Evolutionary conservation across 2,888 invertebrate species (phyloP).

Genomic region (Caradrina kadenii): DNA sequence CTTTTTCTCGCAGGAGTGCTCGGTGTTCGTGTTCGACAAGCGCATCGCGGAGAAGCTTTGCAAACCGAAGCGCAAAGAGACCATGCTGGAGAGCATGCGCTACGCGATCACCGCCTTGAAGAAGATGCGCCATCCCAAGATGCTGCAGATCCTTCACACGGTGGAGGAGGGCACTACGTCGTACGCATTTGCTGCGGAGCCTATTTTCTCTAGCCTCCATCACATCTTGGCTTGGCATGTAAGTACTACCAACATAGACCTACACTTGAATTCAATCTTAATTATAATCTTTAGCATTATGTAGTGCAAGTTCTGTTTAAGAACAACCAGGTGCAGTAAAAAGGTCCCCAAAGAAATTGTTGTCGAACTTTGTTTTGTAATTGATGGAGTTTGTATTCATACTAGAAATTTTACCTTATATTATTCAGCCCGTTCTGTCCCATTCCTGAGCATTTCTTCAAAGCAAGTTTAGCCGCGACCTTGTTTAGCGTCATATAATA

Average conservation of each 20-base stretch:
- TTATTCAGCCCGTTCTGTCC: not conserved
- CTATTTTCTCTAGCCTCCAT: slow-evolving; percentile 96
- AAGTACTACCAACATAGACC: slow-evolving; percentile 70
- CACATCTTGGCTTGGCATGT: slow-evolving; percentile 96
- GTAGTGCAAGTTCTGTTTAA: too few relatives aligned
- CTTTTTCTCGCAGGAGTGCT: slow-evolving; percentile 93
- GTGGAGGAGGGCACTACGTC: slow-evolving; percentile 96
- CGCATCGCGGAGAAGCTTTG: slow-evolving; percentile 97
- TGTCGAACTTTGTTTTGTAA: not conserved
- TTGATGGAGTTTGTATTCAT: not conserved
- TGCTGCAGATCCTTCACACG: slow-evolving; percentile 93
- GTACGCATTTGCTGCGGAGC: slow-evolving; percentile 98
- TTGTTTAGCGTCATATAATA: not conserved
- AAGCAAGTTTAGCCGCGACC: not conserved
- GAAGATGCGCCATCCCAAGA: slow-evolving; percentile 96
- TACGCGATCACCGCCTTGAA: slow-evolving; percentile 95
- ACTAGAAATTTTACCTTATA: not conserved
- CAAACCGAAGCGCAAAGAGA: slow-evolving; percentile 96
- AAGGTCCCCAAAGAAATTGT: not conserved
- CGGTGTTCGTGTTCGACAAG: slow-evolving; percentile 98
- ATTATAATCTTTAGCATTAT: not conserved
- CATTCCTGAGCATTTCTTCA: not conserved
- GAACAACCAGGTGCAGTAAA: not conserved
- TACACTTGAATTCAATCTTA: too few relatives aligned
- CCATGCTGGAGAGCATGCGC: slow-evolving; percentile 96